Evolutionary conservation across 2,797 vertebrate species (phyloP), one percentile per base, ranked within the genome.

Genomic region (Enteromius treurensis): DNA sequence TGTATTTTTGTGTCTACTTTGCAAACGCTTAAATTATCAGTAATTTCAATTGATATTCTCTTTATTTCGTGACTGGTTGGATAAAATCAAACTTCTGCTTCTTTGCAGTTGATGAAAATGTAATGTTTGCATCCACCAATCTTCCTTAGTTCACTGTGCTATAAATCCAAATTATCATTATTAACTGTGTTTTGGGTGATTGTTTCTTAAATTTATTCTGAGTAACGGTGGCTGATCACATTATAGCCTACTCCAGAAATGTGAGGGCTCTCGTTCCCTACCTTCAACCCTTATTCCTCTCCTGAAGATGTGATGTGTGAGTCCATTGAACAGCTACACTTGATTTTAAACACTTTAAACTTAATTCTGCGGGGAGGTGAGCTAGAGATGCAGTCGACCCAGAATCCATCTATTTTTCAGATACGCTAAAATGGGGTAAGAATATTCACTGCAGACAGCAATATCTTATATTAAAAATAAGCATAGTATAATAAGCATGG

Each of bases 271-370:
- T 80, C 15, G 67, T 77, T 68, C 40, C 32, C 26, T 51, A 29
- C 45, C 47, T 47, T 82, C 45, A 75, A 60, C 23, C 21, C 23
- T 71, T 79, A 64, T 80, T 60, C 19, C 40, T 13, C 26, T 73
- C 21, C 84, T 62, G 62, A 77, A 87, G 64, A 86, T 49, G 55
- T 85, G 67, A 75, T 77, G n/a, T 81, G 77, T 84, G 71, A 83
- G 74, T 84, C 78, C 77, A 87, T 87, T 85, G 84, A 84, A 68
- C 69, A 84, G 74, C 69, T 21, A 60, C 76, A 60, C 21, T 82
- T 85, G 51, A 64, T 87, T 87, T 84, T 80, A 79, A 80, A 80
- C 80, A 65, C 67, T 82, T 77, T 85, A 68, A 84, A 79, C 83
- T 77, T 83, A 80, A 80, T 71, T 86, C 85, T 69, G 71, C 21